These are phyloP conservation scores for Petrolisthes manimaculis DNA, from an alignment of 2,888 invertebrate genomes.

Conservation along the genomic window DNA sequence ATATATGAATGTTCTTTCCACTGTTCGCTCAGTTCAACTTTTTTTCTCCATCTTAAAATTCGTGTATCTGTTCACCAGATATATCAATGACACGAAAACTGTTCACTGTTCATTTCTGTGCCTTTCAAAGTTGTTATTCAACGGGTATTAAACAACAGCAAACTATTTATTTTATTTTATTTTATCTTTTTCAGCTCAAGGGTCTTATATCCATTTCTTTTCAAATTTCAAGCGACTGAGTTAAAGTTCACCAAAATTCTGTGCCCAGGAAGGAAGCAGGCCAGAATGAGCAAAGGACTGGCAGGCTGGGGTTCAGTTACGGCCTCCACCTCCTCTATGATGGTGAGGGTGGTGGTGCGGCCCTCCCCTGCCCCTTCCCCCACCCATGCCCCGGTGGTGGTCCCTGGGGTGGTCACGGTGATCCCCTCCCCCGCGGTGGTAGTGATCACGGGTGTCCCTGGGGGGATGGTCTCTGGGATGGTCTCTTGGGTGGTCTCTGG, in stretches of 20 bases:
- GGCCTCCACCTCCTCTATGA: constrained; percentile 44
- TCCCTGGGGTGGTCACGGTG: constrained; percentile 50
- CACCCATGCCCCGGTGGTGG: constrained; percentile 47
- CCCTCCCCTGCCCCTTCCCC: constrained; percentile 48
- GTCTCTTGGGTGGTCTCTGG: constrained; percentile 39
- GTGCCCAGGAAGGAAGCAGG: neutral
- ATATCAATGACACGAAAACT: neutral
- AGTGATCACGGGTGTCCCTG: constrained; percentile 45
- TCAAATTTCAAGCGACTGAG: constrained; percentile 5
- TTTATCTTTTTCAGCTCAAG: neutral
- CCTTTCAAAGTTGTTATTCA: neutral
- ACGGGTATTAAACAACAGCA: neutral
- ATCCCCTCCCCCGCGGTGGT: constrained; percentile 45
- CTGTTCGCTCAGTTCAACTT: neutral
- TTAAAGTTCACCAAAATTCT: neutral
- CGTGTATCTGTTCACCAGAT: neutral
- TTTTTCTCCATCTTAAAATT: too few species aligned
- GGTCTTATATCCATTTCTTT: neutral
- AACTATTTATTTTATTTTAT: neutral
- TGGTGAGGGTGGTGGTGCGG: constrained; percentile 49
- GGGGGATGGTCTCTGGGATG: constrained; percentile 29
- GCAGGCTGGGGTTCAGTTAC: constrained; percentile 39
- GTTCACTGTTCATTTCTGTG: neutral
- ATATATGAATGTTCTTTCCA: constrained; percentile 27
- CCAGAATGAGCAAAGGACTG: neutral